Percentiles rank a stretch among this genome's conserved stretches.
Evolutionary conservation across 2,113 vertebrate genomes (phyloP).

Genomic region (Hepsetus odoe): DNA sequence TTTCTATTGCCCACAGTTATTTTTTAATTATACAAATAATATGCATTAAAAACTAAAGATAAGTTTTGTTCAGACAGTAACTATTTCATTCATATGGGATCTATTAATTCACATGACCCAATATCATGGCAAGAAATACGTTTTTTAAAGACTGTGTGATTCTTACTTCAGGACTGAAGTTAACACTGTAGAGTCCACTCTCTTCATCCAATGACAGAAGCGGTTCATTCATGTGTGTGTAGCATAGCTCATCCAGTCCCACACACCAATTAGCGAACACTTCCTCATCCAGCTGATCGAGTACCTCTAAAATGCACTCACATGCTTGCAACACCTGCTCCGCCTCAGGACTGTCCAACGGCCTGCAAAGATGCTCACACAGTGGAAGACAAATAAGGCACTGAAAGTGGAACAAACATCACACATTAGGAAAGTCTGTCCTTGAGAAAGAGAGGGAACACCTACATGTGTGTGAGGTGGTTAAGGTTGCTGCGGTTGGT

Average conservation of each 20-base stretch:
- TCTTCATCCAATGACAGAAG: conserved; percentile 63
- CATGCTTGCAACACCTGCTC: conserved; percentile 72
- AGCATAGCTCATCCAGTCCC: conserved; percentile 67
- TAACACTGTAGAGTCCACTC: conserved; percentile 66
- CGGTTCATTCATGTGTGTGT: conserved; percentile 69
- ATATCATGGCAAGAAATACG: background rate
- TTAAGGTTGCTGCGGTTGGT: conserved; percentile 68
- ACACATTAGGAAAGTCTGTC: background rate
- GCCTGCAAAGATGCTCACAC: conserved; percentile 57
- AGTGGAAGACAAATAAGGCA: background rate
- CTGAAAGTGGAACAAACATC: too few species aligned
- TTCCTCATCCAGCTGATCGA: conserved; percentile 71
- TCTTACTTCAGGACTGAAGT: conserved; percentile 78
- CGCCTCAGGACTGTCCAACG: conserved; percentile 68
- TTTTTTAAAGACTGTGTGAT: background rate
- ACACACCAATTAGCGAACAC: conserved; percentile 68
- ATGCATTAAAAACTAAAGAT: too few species aligned
- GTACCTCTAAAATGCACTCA: conserved; percentile 69
- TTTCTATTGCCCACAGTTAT: too few species aligned
- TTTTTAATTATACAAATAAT: too few species aligned
- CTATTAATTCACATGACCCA: background rate
- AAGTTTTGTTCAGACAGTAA: too few species aligned
- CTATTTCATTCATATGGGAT: background rate
- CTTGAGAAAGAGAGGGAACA: conserved; percentile 12
- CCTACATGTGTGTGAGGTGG: conserved; percentile 69